Conservation (phyloP, 2,888 invertebrate genomes). For the Drosophila percnosoma region DNA sequence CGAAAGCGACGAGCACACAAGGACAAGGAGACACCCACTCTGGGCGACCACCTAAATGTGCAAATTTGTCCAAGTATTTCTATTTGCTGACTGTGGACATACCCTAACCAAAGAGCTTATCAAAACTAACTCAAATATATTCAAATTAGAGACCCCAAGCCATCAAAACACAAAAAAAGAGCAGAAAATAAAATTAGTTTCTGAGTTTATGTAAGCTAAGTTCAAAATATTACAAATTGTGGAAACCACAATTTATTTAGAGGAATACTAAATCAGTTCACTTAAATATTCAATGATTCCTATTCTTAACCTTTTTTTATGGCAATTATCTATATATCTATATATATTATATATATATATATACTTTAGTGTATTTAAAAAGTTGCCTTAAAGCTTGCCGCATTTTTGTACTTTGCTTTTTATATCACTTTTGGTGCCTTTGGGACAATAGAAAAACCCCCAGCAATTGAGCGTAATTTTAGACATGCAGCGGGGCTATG, state of each 20-base stretch:
- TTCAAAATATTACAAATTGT: background rate
- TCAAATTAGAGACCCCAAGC: background rate
- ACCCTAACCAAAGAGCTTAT: slow-evolving; percentile 20
- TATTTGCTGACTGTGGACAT: slow-evolving; percentile 8
- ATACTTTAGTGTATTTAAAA: slow-evolving; percentile 23
- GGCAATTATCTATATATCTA: background rate
- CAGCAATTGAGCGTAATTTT: slow-evolving; percentile 58
- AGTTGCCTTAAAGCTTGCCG: background rate
- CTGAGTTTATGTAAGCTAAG: background rate
- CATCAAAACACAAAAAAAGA: background rate
- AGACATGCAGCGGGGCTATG: slow-evolving; percentile 47
- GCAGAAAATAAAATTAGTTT: background rate
- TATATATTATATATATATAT: background rate
- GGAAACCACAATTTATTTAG: background rate
- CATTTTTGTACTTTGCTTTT: slow-evolving; percentile 2
- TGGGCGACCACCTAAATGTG: slow-evolving; percentile 40
- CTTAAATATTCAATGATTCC: background rate
- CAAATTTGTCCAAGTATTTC: slow-evolving; percentile 40
- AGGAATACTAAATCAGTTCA: background rate
- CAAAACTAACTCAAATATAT: background rate
- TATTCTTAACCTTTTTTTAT: background rate
- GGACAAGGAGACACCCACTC: slow-evolving; percentile 51
- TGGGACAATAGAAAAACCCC: slow-evolving; percentile 25
- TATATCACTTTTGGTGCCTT: slow-evolving; percentile 12
- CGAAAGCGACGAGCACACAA: slow-evolving; percentile 63